Evolutionary conservation across 2,888 invertebrate species (phyloP), one percentile per base, ranked within the genome.

Genomic region (Quadroppia sp.): DNA sequence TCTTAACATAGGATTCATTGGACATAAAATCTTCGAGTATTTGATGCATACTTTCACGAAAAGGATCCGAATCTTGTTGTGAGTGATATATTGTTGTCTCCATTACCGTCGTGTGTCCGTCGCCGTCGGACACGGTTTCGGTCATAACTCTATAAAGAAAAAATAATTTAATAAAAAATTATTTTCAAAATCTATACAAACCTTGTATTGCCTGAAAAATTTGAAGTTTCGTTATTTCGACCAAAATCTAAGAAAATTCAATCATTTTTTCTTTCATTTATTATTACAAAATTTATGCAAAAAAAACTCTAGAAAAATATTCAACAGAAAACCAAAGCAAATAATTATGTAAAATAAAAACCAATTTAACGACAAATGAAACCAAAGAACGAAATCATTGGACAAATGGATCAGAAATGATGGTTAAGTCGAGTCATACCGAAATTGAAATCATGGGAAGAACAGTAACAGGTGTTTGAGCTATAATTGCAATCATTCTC

Each of bases 81-180:
- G 71, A 40, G 23, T 71, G 71, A 53, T 30, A 40, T 53, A 73
- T 67, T 61, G 73, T 73, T 20, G 64, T 48, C 67, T 67, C 70
- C 72, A 59, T 72, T n/a, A 48, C 36, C 17, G 73, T 73, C 45
- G 48, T 73, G 73, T 64, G 64, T 30, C 73, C 73, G 42, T 73
- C 67, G 13, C 69, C 45, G 0, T 73, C 73, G 28, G 45, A 73
- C 9, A 73, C 73, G 1, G 73, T 73, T 56, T 73, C 73, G 36
- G 73, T 73, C 9, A 56, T 9, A 30, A 73, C 67, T 25, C 73
- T 73, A 25, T 36, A 36, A 36, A n/a, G n/a, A n/a, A n/a, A n/a
- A n/a, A n/a, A n/a, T n/a, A 11, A 23, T 67, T 36, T 9, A 40
- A 67, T 23, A 2, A 42, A 36, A 17, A n/a, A n/a, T n/a, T n/a